Evolutionary conservation across 2,888 invertebrate genomes (phyloP), one percentile per base, ranked within the genome.

Genomic region (Microdon myrmicae): DNA sequence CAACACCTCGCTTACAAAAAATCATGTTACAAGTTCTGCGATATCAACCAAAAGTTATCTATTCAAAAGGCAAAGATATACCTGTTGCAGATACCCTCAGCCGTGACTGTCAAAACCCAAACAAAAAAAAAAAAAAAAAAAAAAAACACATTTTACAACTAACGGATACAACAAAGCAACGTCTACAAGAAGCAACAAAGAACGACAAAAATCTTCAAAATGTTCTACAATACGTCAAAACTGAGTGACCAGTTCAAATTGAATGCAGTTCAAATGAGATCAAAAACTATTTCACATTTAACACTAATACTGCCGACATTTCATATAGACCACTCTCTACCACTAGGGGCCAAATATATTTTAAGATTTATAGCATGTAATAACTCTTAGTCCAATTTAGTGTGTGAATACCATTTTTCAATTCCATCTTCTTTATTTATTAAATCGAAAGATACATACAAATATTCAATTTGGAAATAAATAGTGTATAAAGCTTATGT

Each of bases 11-110:
- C 19, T 32, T 71, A 14, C 69, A 71, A 60, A 51, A 69, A 54
- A 72, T 71, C 25, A 26, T 71, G 38, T 54, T 71, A 16, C 49
- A 68, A 26, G 31, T 72, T 3, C 39, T 66, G 26, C 55, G 34
- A 22, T 72, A 70, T 56, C 22, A 60, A 14, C 53, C 69, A 22
- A 53, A 56, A 13, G 58, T 72, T 6, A 23, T 43, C 10, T 72
- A 70, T 37, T 54, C 38, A 14, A 61, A 66, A 14, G 71, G 73
- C 35, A 71, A 64, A 56, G 67, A 69, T 44, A 31, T 72, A 20
- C 47, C 31, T 13, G 54, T 69, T 12, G 58, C 60, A 12, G 68
- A 68, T 34, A 16, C 34, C 3, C 37, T 56, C 8, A 47, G 38
- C 25, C 43, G 69, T 37, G 66, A 67, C 34, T 58, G 55, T 38